phyloP scores from a whole-genome alignment of 2,113 vertebrate genomes.

The Gadus chalcogrammus region DNA sequence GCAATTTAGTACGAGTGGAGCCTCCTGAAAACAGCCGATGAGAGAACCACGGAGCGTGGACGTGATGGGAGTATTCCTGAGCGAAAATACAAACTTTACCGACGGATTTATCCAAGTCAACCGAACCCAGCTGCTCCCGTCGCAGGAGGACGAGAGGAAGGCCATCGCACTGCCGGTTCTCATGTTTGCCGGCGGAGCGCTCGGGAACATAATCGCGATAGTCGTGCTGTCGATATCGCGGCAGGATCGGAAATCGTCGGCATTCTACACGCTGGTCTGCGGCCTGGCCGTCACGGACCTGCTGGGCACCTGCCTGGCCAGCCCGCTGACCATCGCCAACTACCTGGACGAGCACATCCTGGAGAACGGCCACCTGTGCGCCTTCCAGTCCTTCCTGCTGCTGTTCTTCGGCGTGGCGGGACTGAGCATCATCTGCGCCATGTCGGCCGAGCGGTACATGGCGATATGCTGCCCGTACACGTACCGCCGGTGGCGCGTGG shows the following conservation, averaged over 20 bases:
- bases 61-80: slow-evolving; percentile 3
- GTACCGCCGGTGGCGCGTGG: slow-evolving; percentile 78
- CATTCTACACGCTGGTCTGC: slow-evolving; percentile 92
- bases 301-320: slow-evolving; percentile 90
- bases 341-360: slow-evolving; percentile 78
- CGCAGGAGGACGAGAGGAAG: rapidly evolving
- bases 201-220: slow-evolving; percentile 91
- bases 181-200: slow-evolving; percentile 93
- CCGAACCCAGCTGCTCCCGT: background rate
- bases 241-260: slow-evolving; percentile 88
- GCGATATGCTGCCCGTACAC: slow-evolving; percentile 97
- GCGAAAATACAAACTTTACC: slow-evolving; percentile 51
- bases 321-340: slow-evolving; percentile 90
- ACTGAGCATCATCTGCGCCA: slow-evolving; percentile 93
- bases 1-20: no score
- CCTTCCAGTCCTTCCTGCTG: slow-evolving; percentile 69
- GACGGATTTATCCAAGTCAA: slow-evolving; percentile 27
- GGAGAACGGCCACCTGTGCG: slow-evolving; percentile 48
- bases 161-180: slow-evolving; percentile 76
- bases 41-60: background rate
- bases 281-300: slow-evolving; percentile 93
- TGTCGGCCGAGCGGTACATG: slow-evolving; percentile 94
- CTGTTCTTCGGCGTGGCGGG: slow-evolving; percentile 93
- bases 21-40: background rate
- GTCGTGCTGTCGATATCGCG: slow-evolving; percentile 87